phyloP scores from a whole-genome alignment of 2,888 invertebrate genomes.

The Leptarthrus brevirostris region DNA sequence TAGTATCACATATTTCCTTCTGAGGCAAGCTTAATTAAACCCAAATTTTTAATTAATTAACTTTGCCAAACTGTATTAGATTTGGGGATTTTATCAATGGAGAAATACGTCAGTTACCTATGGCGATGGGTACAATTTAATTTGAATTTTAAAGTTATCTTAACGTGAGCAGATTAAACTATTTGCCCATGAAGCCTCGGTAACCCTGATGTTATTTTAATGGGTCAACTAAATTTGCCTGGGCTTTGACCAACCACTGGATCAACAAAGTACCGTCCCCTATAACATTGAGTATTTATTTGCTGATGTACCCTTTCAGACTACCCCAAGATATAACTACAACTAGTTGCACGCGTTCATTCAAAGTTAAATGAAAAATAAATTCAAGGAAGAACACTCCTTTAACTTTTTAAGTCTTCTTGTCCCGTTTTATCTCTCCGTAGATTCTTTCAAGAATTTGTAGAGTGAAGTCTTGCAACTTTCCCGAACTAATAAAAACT shows the following conservation, averaged over 20 bases:
- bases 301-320: background rate
- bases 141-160: background rate
- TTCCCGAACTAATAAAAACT: slow-evolving; percentile 7
- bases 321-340: background rate
- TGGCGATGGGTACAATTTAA: background rate
- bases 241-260: no score
- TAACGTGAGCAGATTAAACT: background rate
- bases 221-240: background rate
- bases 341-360: slow-evolving; percentile 10
- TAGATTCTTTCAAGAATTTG: slow-evolving; percentile 14
- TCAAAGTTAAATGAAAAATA: background rate
- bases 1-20: background rate
- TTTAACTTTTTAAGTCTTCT: background rate
- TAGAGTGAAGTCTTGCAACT: slow-evolving; percentile 6
- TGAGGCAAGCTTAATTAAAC: background rate
- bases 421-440: slow-evolving; percentile 13
- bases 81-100: background rate
- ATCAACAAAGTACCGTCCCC: no score
- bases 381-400: background rate
- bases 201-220: background rate
- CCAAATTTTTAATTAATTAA: slow-evolving; percentile 12
- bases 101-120: background rate
- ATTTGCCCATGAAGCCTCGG: background rate
- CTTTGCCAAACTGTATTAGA: background rate
- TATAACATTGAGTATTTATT: no score